Base-by-base conservation (phyloP, 2,888 invertebrate genomes). In the Himalopsyche japonica region DNA sequence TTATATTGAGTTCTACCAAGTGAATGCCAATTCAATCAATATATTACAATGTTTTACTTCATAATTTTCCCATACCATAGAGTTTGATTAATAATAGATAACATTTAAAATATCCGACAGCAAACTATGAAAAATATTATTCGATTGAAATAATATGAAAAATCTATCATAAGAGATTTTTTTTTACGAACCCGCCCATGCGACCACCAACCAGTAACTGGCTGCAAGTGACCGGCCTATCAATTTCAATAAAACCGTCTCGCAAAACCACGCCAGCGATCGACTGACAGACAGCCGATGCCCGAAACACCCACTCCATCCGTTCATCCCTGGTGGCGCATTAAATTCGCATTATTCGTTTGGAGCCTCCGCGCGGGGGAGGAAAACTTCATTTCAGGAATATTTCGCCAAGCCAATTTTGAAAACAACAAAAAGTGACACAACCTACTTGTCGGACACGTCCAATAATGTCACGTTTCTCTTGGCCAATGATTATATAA, bases 201-300 rank as follows among this genome's bases (percentile, higher is more conserved):
- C 3, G 27, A 30, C 70, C 70, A 27, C 70, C 15, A 70, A 70
- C 27, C 70, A 70, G 8, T 27, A 30, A 70, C 70, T 70, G 70
- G 70, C 77, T 43, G 77, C 34, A 80, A 83, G 77, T 80, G 84
- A 82, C 84, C 76, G 76, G 76, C 76, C 81, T 64, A 86, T 86
- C 83, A 83, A 86, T 86, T 85, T 85, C 82, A 86, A 86, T 85
- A 86, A 86, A 86, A 86, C 86, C 78, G 64, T 77, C 70, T 76
- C 81, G 57, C 76, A 77, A 84, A 77, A 47, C 34, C 70, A 48
- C 37, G 77, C 77, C 64, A 57, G 48, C 78, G 37, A 27, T 49
- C 77, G 30, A 70, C 70, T 70, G 70, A 70, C 70, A 70, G 70
- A 70, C 70, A 70, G 70, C 27, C 70, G 70, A 70, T 70, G 20